Percentiles rank a stretch among this genome's conserved stretches.
These are phyloP conservation scores for Xiphophorus maculatus DNA, from an alignment of 2,113 vertebrate genomes.

Conservation along the genomic window DNA sequence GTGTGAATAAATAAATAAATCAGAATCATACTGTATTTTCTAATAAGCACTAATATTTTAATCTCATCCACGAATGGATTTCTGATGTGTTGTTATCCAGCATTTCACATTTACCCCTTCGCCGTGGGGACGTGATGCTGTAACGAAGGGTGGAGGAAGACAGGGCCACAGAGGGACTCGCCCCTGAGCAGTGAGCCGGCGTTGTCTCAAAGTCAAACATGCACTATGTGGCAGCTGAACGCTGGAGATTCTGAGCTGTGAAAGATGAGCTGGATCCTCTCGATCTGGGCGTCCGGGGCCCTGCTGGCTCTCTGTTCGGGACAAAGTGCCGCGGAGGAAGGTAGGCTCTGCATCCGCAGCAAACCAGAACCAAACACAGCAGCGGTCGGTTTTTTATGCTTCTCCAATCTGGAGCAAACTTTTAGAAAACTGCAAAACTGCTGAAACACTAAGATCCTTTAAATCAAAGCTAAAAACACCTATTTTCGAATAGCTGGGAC, in stretches of 20 bases:
- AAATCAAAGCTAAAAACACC: no score
- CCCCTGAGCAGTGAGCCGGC: conserved; percentile 34
- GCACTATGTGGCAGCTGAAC: conserved; percentile 47
- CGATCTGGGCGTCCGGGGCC: conserved; percentile 44
- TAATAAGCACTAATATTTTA: neutral
- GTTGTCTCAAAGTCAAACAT: conserved; percentile 39
- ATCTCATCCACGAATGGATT: neutral
- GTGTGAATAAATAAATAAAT: no score
- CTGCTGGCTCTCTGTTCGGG: conserved; percentile 58
- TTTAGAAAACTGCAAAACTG: no score
- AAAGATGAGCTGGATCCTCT: conserved; percentile 73
- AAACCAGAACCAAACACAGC: no score
- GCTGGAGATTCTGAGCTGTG: conserved; percentile 30
- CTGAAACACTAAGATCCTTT: no score
- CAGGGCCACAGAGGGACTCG: conserved; percentile 57
- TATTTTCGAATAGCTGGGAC: no score
- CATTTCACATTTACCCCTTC: neutral
- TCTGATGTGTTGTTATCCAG: neutral
- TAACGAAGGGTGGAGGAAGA: conserved; percentile 51
- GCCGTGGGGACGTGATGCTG: conserved; percentile 39
- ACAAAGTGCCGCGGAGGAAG: conserved; percentile 60
- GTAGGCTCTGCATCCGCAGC: conserved; percentile 56
- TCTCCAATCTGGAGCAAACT: no score
- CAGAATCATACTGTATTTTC: neutral
- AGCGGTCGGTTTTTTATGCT: no score